A percentile compares a stretch with the other conserved stretches of the same genome.
These are phyloP conservation scores for Rhodinocichla rosea DNA, from an alignment of 2,113 vertebrate genomes.

Conservation along the genomic window DNA sequence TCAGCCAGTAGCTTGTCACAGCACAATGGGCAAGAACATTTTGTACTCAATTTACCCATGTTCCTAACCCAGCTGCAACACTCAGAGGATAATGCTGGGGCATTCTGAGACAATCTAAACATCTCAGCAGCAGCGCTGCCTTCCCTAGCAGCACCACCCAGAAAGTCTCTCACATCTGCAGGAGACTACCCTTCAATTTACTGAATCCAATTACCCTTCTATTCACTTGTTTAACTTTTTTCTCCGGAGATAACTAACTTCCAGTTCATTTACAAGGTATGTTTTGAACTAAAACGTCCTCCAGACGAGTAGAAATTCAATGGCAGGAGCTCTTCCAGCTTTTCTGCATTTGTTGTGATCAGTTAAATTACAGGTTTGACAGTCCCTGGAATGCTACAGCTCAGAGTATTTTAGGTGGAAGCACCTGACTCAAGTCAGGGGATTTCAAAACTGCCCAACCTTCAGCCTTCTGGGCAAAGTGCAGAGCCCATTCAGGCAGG, in stretches of 20 bases:
- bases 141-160: neutral
- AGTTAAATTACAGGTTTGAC: neutral
- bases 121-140: neutral
- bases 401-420: neutral
- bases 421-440: neutral
- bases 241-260: neutral
- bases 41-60: fast-evolving
- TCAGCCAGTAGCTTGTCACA: neutral
- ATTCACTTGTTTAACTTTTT: neutral
- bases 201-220: neutral
- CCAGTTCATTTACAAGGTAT: neutral
- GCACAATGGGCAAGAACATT: neutral
- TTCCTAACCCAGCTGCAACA: neutral
- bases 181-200: neutral
- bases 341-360: neutral
- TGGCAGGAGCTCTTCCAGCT: neutral
- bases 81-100: neutral
- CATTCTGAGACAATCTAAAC: neutral
- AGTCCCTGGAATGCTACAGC: neutral
- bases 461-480: neutral
- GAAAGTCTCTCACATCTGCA: neutral
- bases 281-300: neutral
- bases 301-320: neutral
- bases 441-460: neutral
- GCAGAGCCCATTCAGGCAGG: neutral